Conservation (phyloP, 1,140 invertebrate genomes). For the Lasioglossum baleicum region DNA sequence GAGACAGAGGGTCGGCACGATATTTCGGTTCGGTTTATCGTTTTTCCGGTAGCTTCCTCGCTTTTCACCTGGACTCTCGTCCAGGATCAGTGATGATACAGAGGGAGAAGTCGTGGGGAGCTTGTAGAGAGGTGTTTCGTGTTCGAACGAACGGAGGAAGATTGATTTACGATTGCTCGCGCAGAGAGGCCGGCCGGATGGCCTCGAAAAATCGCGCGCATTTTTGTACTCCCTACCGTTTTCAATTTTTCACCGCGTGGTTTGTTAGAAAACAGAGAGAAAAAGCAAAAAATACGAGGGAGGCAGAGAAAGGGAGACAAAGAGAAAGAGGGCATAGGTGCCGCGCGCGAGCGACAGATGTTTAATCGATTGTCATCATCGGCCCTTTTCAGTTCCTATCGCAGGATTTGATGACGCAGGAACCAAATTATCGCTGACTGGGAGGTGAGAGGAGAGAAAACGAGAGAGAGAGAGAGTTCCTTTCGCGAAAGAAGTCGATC, state of each 20-base stretch:
- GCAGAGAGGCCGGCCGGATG: background rate
- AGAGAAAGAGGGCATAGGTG: background rate
- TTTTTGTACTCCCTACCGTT: conserved; percentile 68
- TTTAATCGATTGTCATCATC: conserved; percentile 15
- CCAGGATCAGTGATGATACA: background rate
- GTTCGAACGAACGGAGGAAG: background rate
- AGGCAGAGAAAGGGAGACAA: background rate
- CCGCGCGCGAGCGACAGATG: background rate
- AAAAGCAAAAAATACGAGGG: background rate
- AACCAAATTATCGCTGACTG: background rate
- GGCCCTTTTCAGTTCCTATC: conserved; percentile 43
- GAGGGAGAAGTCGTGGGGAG: background rate
- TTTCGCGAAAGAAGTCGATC: conserved; percentile 15
- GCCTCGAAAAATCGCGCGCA: conserved; percentile 3
- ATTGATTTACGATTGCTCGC: background rate
- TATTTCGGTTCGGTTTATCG: background rate
- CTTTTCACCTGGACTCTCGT: background rate
- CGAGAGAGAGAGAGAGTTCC: conserved; percentile 1
- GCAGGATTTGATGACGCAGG: conserved; percentile 27
- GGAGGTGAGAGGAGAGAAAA: background rate
- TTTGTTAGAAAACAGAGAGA: background rate
- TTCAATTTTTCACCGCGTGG: conserved; percentile 64
- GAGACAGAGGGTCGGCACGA: background rate
- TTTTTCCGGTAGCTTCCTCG: conserved; percentile 11
- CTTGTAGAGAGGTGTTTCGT: background rate